phyloP scores from a whole-genome alignment of 1,140 invertebrate species.

The Lucilia cuprina region DNA sequence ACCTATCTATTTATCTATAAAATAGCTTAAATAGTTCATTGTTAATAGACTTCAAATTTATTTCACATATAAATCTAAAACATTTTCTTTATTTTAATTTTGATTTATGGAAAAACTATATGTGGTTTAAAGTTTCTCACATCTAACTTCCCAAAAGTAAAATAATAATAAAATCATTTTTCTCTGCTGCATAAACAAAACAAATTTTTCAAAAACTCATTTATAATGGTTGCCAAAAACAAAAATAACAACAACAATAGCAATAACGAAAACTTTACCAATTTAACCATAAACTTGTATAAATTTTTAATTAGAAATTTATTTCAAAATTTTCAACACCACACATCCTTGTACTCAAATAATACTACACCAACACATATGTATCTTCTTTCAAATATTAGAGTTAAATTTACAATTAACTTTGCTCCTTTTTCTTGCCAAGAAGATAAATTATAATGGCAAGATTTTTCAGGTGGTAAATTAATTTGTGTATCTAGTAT shows the following conservation, averaged over 20 bases:
- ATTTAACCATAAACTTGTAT: background rate
- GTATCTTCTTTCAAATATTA: too few relatives aligned
- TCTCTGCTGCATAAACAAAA: background rate
- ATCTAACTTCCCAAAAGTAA: background rate
- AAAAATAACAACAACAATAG: background rate
- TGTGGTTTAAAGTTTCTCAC: background rate
- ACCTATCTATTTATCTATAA: too few relatives aligned
- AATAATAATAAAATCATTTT: background rate
- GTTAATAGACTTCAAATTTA: too few relatives aligned
- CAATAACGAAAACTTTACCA: background rate
- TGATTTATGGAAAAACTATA: constrained; percentile 5
- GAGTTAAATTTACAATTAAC: background rate
- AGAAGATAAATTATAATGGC: constrained; percentile 9
- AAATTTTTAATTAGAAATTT: constrained; percentile 6
- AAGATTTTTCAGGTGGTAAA: background rate
- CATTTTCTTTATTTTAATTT: background rate
- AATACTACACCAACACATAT: background rate
- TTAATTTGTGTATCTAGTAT: background rate
- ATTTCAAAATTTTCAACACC: background rate
- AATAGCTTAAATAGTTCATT: too few relatives aligned
- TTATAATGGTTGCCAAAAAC: background rate
- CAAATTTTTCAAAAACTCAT: constrained; percentile 1
- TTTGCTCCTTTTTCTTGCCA: background rate
- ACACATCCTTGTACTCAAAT: background rate
- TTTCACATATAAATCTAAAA: too few relatives aligned